Evolutionary conservation across 2,113 vertebrate species (phyloP).

Genomic region (Ceratotherium simum): DNA sequence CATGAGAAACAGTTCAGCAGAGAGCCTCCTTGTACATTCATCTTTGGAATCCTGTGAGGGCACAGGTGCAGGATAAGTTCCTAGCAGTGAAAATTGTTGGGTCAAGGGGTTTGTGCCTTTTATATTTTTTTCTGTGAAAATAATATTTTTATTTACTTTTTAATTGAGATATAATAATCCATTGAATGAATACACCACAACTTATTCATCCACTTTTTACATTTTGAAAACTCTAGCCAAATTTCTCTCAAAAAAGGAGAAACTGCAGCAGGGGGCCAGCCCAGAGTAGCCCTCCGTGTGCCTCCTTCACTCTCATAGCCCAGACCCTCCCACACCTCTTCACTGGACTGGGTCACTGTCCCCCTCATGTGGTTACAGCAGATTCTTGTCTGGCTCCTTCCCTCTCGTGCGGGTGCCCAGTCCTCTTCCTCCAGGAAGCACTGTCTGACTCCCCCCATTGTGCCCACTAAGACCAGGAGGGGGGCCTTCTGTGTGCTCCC

Average conservation of each 20-base stretch:
- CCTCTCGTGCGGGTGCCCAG: neutral
- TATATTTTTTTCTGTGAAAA: neutral
- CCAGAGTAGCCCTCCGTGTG: neutral
- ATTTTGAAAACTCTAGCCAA: conserved; percentile 7
- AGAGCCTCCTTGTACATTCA: neutral
- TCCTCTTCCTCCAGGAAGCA: neutral
- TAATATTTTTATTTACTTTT: conserved; percentile 1
- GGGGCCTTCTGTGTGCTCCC: neutral
- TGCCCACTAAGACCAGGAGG: neutral
- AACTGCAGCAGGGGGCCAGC: neutral
- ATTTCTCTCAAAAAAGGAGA: neutral
- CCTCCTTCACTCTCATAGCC: neutral
- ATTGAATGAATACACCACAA: neutral
- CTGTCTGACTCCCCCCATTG: neutral
- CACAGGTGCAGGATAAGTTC: neutral
- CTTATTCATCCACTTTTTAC: neutral
- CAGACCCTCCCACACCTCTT: neutral
- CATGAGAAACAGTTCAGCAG: neutral
- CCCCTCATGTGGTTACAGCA: accelerated
- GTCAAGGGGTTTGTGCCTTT: neutral
- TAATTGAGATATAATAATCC: neutral
- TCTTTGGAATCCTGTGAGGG: neutral
- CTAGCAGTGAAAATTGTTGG: neutral
- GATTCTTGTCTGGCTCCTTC: neutral
- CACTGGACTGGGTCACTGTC: neutral